These are phyloP conservation scores for Anorthoa munda DNA, from an alignment of 2,888 invertebrate species.

Conservation along the genomic window DNA sequence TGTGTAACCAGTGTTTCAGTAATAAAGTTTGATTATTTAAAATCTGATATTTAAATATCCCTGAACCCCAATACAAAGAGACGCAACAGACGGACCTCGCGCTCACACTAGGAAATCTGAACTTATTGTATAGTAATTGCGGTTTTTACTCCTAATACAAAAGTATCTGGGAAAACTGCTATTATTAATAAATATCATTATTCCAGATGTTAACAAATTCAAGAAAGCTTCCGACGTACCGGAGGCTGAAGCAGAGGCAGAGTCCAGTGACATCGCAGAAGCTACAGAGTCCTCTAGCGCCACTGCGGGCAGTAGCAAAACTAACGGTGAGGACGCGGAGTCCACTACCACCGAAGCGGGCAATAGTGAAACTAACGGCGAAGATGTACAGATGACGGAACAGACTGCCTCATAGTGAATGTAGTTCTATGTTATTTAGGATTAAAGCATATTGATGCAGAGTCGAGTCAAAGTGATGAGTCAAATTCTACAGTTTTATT, in stretches of 20 bases:
- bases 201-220: slow-evolving; percentile 93
- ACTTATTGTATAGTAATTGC: too few species aligned
- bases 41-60: too few species aligned
- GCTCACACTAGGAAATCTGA: too few species aligned
- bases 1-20: too few species aligned
- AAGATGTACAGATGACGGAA: slow-evolving; percentile 48
- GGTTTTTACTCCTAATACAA: too few species aligned
- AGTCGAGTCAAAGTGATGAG: too few species aligned
- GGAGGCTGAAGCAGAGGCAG: slow-evolving; percentile 54
- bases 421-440: slow-evolving; percentile 8
- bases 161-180: too few species aligned
- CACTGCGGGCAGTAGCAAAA: slow-evolving; percentile 4
- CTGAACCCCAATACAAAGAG: too few species aligned
- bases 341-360: slow-evolving; percentile 23
- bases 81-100: too few species aligned
- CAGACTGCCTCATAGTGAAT: slow-evolving; percentile 44
- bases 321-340: slow-evolving; percentile 29
- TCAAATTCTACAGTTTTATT: too few species aligned
- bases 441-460: too few species aligned
- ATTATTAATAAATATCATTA: not conserved
- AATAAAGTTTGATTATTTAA: too few species aligned
- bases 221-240: slow-evolving; percentile 90
- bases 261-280: slow-evolving; percentile 49
- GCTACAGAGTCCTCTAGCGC: slow-evolving; percentile 37
- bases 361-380: slow-evolving; percentile 37